Percentiles rank a stretch among this genome's conserved stretches.
Conservation (phyloP, 2,888 invertebrate species). For the Orthosia gothica region DNA sequence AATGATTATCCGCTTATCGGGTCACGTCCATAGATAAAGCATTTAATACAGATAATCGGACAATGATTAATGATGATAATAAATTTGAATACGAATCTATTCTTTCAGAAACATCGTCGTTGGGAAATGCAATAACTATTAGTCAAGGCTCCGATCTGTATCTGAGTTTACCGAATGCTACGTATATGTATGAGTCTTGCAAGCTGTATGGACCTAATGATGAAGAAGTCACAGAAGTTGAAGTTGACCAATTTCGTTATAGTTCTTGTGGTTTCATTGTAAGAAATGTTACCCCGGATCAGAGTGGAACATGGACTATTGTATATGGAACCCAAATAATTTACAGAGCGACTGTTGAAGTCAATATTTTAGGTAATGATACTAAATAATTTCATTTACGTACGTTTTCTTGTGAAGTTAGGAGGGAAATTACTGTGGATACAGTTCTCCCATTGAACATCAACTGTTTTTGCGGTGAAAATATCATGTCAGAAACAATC, state of each 20-base stretch:
- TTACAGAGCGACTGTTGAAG: constrained; percentile 74
- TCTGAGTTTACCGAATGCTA: constrained; percentile 75
- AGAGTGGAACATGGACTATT: constrained; percentile 81
- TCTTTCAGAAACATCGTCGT: constrained; percentile 50
- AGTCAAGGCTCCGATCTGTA: constrained; percentile 78
- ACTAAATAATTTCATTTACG: neutral
- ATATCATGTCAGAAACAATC: too few relatives aligned
- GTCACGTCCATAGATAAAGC: constrained; percentile 83
- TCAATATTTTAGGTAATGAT: constrained; percentile 78
- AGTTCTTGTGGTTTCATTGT: constrained; percentile 79
- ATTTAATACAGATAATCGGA: constrained; percentile 59
- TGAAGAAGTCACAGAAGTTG: constrained; percentile 47
- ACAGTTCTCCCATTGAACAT: neutral
- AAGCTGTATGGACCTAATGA: constrained; percentile 74
- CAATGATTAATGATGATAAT: constrained; percentile 65
- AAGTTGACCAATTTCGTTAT: constrained; percentile 68
- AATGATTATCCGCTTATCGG: constrained; percentile 73
- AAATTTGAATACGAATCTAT: constrained; percentile 39
- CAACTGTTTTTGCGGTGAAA: too few relatives aligned
- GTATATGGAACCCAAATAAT: constrained; percentile 75
- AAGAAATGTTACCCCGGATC: constrained; percentile 63
- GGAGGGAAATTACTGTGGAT: neutral
- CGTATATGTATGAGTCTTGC: constrained; percentile 75
- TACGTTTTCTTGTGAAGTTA: neutral
- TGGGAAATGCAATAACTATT: constrained; percentile 62